Evolutionary conservation across 2,797 vertebrate genomes (phyloP).

Genomic region (Choloepus didactylus): DNA sequence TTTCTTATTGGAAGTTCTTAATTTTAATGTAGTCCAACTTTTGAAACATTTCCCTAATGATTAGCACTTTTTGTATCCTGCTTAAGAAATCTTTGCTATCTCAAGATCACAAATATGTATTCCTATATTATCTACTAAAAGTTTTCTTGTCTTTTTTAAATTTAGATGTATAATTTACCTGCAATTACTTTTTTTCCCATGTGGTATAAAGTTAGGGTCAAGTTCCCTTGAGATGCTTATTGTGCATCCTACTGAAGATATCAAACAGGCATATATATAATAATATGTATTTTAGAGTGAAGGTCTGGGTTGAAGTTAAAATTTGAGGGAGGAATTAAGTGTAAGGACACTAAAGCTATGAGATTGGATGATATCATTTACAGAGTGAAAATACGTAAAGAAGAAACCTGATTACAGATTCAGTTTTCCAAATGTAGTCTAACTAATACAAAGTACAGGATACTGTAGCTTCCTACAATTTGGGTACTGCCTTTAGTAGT

Average conservation of each 20-base stretch:
- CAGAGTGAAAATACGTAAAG: not conserved
- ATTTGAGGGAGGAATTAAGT: not conserved
- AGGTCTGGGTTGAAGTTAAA: not conserved
- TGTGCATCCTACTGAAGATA: not conserved
- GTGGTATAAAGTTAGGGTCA: not conserved
- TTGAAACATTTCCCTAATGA: not conserved
- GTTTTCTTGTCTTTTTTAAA: not conserved
- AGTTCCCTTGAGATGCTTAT: not conserved
- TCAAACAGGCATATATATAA: not conserved
- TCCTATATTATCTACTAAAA: not conserved
- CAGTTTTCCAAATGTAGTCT: not conserved
- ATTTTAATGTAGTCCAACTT: not conserved
- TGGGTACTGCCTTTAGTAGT: not conserved
- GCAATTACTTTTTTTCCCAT: not conserved
- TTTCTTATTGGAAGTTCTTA: not conserved
- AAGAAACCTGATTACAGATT: not conserved
- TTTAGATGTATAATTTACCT: not conserved
- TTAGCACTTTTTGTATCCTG: not conserved
- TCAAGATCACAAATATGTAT: not conserved
- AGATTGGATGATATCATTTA: not conserved
- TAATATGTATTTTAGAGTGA: not conserved
- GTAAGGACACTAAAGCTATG: not conserved
- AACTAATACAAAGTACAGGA: not conserved
- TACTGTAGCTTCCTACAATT: not conserved
- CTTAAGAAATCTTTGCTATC: not conserved